phyloP scores from a whole-genome alignment of 2,888 invertebrate genomes.

The Stenolophus ochropezus region DNA sequence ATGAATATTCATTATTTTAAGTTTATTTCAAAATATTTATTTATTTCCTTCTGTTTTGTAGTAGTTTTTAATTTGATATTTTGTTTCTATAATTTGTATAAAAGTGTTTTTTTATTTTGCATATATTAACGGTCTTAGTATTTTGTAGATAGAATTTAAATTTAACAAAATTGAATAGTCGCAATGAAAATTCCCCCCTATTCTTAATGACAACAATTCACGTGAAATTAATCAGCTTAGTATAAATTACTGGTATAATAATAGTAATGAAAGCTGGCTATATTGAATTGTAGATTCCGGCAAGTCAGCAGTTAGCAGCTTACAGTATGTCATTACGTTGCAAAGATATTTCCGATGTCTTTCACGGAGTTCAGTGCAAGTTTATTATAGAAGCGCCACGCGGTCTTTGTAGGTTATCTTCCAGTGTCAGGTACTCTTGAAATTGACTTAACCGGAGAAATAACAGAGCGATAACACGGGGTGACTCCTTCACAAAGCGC shows the following conservation, averaged over 20 bases:
- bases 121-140: too few species aligned
- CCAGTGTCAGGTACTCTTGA: conserved; percentile 8
- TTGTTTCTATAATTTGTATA: too few species aligned
- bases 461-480: conserved; percentile 1
- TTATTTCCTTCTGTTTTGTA: too few species aligned
- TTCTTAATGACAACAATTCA: background rate
- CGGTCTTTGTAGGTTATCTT: conserved; percentile 29
- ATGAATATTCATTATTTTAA: too few species aligned
- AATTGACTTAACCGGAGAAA: conserved; percentile 34
- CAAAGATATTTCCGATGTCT: conserved; percentile 25
- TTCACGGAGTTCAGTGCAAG: conserved; percentile 7
- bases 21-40: too few species aligned
- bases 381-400: conserved; percentile 17
- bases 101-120: too few species aligned
- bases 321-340: conserved; percentile 17
- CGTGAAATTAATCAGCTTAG: background rate
- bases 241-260: background rate
- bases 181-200: too few species aligned
- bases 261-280: background rate
- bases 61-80: too few species aligned
- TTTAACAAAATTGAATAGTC: too few species aligned
- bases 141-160: too few species aligned
- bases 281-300: background rate
- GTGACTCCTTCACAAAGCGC: background rate
- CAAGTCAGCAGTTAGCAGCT: background rate